Base-by-base conservation (phyloP, 2,797 vertebrate genomes). In the Serranus cabrilla region DNA sequence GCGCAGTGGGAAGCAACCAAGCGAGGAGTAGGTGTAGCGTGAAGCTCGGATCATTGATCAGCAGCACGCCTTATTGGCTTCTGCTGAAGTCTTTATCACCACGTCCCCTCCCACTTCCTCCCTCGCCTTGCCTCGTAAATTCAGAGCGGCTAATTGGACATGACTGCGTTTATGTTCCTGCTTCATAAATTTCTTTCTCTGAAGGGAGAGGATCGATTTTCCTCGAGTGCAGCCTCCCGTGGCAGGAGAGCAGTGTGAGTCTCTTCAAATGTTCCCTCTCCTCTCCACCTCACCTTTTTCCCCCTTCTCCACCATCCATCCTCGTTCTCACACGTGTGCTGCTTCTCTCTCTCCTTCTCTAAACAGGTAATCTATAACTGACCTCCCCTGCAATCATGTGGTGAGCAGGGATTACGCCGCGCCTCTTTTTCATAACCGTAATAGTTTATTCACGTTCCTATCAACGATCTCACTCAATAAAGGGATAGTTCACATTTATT, bases 151-250 rank as follows among this genome's bases (percentile, higher is more conserved):
- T 94, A 94, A 94, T 94, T 94, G 94, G 91, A 94, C 92, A 92
- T 93, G 93, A 94, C 94, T 92, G 91, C 86, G 82, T 93, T 94
- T 94, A 94, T 93, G 93, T 92, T 91, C 88, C 84, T 81, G 92
- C 91, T 92, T 95, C 94, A 94, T 94, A 94, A 93, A 94, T 94
- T 93, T 92, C 91, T 89, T 87, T 91, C 90, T 90, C 90, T 91
- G 90, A 94, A 90, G 87, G 92, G 68, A 90, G 85, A 76, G 74
- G 90, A 95, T 95, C 85, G 91, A 94, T 94, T 94, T 94, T 93
- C 87, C 90, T 91, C 50, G 70, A 94, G 93, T 66, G 86, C 87
- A 87, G 69, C 79, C 85, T 84, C 76, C 85, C 62, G 62, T 80
- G 66, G 87, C 73, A 39, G 74, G n/a, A 52, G 76, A 65, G 63